Base-by-base conservation (phyloP, 2,888 invertebrate genomes). In the Sympetrum striolatum region DNA sequence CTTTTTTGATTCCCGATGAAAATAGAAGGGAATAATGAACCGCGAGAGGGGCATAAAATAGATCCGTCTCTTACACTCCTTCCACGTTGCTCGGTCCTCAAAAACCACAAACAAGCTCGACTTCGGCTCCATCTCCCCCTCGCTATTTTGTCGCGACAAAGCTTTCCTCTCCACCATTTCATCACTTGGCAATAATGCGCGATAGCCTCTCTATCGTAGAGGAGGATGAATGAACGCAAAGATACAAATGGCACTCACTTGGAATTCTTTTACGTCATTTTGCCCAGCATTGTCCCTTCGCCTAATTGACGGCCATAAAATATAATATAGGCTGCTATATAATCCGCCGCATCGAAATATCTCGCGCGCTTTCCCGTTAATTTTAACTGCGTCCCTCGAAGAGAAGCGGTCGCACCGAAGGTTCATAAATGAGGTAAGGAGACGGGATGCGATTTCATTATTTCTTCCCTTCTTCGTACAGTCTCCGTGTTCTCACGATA, bases 11-110 rank as follows among this genome's bases (percentile, higher is more conserved):
- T 60, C 86, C 37, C 37, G 60, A 60, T 37, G 86, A 60, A 86
- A 64, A 58, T 86, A 86, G 86, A 86, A 39, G 86, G 60, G 39
- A 86, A 86, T 86, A 60, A 86, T 86, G 86, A 86, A 86, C 86
- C 86, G 10, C n/a, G 64, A 86, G 58, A 86, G 58, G 60, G 64
- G 64, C 86, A 64, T 37, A 60, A 60, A 86, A 60, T 86, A 31
- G 86, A 86, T 60, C 37, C 60, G n/a, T 58, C 60, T 22, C 86
- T 31, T 31, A 73, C 25, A 58, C 86, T 86, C 39, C 39, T 60
- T 14, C 60, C 37, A 18, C 12, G 3, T 25, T 53, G 31, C 48
- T 12, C 31, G 31, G 25, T 58, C 73, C 73, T 25, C 73, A 25
- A 25, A 73, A 73, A 73, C 73, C 73, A 31, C 73, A 73, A 73